Conservation (phyloP, 2,113 vertebrate genomes). For the Mystacornis crossleyi region DNA sequence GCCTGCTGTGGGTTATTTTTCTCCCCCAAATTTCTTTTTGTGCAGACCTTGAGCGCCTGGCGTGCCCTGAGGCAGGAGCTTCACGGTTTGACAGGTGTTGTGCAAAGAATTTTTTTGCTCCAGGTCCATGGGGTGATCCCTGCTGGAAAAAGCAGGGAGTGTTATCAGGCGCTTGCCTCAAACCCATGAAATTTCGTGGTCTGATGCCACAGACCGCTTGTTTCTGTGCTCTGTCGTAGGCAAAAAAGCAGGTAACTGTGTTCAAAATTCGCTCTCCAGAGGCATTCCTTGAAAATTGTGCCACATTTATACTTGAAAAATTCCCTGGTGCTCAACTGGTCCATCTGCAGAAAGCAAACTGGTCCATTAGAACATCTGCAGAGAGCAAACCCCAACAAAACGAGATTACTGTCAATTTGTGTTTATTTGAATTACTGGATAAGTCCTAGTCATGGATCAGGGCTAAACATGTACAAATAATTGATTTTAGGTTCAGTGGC, state of each 20-base stretch:
- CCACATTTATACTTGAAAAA: background rate
- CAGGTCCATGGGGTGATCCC: background rate
- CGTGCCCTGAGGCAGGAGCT: background rate
- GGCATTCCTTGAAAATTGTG: background rate
- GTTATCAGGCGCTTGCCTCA: background rate
- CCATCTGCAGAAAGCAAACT: background rate
- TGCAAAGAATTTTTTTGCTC: background rate
- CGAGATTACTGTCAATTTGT: background rate
- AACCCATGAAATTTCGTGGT: background rate
- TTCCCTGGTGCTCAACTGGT: background rate
- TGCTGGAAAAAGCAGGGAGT: background rate
- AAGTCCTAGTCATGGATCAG: slow-evolving; percentile 7
- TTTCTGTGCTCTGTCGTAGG: rapidly evolving
- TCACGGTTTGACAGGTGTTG: background rate
- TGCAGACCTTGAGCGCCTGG: background rate
- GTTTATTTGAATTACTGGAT: slow-evolving; percentile 24
- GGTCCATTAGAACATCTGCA: background rate
- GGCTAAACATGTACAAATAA: slow-evolving; percentile 31
- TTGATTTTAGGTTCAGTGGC: slow-evolving; percentile 20
- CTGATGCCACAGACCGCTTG: background rate
- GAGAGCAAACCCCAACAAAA: background rate
- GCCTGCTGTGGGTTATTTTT: background rate
- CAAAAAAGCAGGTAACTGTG: background rate
- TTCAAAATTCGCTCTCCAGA: background rate
- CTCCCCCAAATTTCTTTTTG: background rate